A percentile compares a stretch with the other conserved stretches of the same genome.
Conservation (phyloP, 2,797 vertebrate genomes). For the Hippoglossus hippoglossus region DNA sequence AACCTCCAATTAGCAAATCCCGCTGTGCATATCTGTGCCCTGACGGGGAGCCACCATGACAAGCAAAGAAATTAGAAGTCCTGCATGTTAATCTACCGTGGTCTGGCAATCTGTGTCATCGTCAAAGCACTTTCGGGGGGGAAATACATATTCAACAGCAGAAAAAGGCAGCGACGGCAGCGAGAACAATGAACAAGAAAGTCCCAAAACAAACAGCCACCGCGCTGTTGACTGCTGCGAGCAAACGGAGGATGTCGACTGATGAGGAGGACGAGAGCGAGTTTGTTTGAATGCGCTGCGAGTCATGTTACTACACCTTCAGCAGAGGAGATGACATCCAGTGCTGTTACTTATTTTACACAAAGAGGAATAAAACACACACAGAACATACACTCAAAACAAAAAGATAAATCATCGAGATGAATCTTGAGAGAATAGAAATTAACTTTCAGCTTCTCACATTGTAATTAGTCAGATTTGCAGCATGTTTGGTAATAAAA, state of each 20-base stretch:
- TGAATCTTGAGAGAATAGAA: too few species aligned
- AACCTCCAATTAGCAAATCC: constrained; percentile 90
- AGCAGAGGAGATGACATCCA: constrained; percentile 14
- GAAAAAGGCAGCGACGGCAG: constrained; percentile 44
- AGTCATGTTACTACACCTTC: constrained; percentile 24
- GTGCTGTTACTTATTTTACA: constrained; percentile 10
- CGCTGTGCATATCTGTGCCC: constrained; percentile 83
- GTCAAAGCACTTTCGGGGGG: constrained; percentile 74
- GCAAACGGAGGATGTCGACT: constrained; percentile 32
- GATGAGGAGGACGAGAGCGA: constrained; percentile 34
- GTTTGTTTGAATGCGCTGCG: constrained; percentile 14
- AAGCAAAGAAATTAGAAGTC: constrained; percentile 86
- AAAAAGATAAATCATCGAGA: background rate
- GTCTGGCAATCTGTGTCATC: constrained; percentile 82
- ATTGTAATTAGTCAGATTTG: too few species aligned
- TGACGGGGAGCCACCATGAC: constrained; percentile 86
- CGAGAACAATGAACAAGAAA: constrained; percentile 59
- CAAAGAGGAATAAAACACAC: constrained; percentile 23
- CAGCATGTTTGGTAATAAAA: too few species aligned
- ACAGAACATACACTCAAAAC: background rate
- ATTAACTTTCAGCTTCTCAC: background rate
- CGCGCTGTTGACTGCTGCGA: constrained; percentile 33
- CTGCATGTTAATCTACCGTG: constrained; percentile 84
- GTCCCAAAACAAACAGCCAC: constrained; percentile 53
- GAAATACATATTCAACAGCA: constrained; percentile 75